Evolutionary conservation across 2,797 vertebrate species (phyloP).

Genomic region (Sarcophilus harrisii): DNA sequence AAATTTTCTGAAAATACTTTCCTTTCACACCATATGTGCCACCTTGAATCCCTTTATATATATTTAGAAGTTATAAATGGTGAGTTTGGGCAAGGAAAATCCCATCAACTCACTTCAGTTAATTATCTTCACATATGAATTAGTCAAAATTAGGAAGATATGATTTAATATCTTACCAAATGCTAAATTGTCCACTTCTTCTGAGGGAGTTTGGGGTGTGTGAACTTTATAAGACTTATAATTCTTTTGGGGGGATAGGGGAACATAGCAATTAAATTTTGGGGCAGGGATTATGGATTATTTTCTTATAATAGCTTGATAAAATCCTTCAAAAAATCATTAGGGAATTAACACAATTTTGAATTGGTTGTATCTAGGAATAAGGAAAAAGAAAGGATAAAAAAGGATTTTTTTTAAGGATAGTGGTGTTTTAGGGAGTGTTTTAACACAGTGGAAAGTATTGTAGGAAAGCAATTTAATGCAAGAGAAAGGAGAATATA

Average conservation of each 20-base stretch:
- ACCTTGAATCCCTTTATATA: slow-evolving; percentile 11
- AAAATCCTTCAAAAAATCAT: slow-evolving; percentile 60
- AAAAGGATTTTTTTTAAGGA: background rate
- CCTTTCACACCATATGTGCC: slow-evolving; percentile 40
- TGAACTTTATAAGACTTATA: background rate
- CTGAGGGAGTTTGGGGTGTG: slow-evolving; percentile 15
- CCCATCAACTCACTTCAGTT: slow-evolving; percentile 46
- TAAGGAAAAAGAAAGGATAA: background rate
- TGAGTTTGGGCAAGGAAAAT: slow-evolving; percentile 35
- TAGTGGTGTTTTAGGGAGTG: background rate
- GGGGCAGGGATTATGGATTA: background rate
- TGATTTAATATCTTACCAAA: slow-evolving; percentile 39
- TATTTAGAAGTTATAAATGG: slow-evolving; percentile 55
- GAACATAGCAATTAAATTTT: background rate
- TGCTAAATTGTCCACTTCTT: background rate
- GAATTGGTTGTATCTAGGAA: slow-evolving; percentile 50
- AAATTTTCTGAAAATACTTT: slow-evolving; percentile 10
- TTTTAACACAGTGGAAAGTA: background rate
- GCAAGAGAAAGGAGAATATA: background rate
- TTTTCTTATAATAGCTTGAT: slow-evolving; percentile 56
- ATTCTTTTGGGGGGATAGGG: background rate
- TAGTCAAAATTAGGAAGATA: background rate
- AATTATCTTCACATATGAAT: slow-evolving; percentile 49
- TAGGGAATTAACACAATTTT: slow-evolving; percentile 63
- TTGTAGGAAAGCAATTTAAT: background rate